Percentiles rank a stretch among this genome's conserved stretches.
These are phyloP conservation scores for Batillaria attramentaria DNA, from an alignment of 1,140 invertebrate genomes.

Conservation along the genomic window DNA sequence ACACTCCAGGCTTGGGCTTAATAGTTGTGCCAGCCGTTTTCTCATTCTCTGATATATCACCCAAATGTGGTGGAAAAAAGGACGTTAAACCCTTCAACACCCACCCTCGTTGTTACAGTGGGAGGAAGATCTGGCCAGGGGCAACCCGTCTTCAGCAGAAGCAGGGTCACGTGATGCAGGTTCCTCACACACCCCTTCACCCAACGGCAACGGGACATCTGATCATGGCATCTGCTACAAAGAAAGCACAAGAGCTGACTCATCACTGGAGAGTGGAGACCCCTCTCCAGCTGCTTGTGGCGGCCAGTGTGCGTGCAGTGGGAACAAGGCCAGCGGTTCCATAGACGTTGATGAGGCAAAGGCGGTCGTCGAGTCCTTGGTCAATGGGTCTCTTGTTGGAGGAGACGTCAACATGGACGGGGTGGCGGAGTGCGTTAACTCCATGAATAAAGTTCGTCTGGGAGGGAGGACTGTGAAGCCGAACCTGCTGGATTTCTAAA, in stretches of 20 bases:
- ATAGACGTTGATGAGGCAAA: not conserved
- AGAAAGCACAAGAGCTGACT: not conserved
- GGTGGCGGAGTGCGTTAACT: not conserved
- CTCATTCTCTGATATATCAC: too few relatives aligned
- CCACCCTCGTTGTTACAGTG: slow-evolving; percentile 34
- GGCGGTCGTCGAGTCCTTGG: not conserved
- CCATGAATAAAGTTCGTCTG: slow-evolving; percentile 9
- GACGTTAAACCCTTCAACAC: too few relatives aligned
- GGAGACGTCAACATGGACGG: not conserved
- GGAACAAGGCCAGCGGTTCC: not conserved
- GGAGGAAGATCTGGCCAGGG: slow-evolving; percentile 34
- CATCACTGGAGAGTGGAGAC: not conserved
- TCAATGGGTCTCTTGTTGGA: not conserved
- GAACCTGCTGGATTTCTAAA: slow-evolving; percentile 16
- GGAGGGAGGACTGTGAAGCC: slow-evolving; percentile 16
- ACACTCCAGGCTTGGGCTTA: too few relatives aligned
- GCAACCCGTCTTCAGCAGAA: slow-evolving; percentile 6
- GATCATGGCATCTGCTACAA: not conserved
- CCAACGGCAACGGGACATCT: not conserved
- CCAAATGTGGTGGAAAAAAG: too few relatives aligned
- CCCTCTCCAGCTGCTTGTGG: not conserved
- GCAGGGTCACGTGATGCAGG: not conserved
- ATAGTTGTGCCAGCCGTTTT: too few relatives aligned
- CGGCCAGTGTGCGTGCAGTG: not conserved
- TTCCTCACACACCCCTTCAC: not conserved